Evolutionary conservation across 2,797 vertebrate species (phyloP).

Genomic region (Halcyon chelicuti): DNA sequence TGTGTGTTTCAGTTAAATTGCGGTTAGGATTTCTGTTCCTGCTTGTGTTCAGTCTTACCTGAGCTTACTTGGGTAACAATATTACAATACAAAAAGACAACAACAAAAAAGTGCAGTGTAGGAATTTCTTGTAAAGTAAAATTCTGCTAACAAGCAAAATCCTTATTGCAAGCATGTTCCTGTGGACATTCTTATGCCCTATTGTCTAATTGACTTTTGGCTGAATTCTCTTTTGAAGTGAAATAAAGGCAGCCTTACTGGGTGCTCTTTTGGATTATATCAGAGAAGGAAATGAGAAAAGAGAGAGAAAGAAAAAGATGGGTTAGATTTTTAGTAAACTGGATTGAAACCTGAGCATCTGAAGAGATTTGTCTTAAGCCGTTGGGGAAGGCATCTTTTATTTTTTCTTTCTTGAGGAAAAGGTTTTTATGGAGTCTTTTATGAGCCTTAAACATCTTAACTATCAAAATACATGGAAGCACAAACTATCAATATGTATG

Average conservation of each 20-base stretch:
- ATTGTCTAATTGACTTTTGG: background rate
- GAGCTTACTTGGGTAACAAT: background rate
- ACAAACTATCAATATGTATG: background rate
- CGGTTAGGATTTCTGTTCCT: background rate
- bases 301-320: background rate
- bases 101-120: background rate
- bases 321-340: background rate
- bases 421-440: background rate
- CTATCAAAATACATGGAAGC: background rate
- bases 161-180: background rate
- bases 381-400: background rate
- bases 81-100: background rate
- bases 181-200: background rate
- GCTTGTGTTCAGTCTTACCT: background rate
- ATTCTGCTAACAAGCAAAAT: background rate
- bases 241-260: background rate
- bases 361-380: background rate
- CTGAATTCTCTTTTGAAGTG: background rate
- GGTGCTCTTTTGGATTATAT: background rate
- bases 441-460: background rate
- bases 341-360: background rate
- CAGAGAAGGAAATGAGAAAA: background rate
- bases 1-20: background rate
- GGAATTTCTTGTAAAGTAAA: background rate
- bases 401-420: background rate